Base-by-base conservation (phyloP, 2,113 vertebrate species). In the Oxyruncus cristatus region DNA sequence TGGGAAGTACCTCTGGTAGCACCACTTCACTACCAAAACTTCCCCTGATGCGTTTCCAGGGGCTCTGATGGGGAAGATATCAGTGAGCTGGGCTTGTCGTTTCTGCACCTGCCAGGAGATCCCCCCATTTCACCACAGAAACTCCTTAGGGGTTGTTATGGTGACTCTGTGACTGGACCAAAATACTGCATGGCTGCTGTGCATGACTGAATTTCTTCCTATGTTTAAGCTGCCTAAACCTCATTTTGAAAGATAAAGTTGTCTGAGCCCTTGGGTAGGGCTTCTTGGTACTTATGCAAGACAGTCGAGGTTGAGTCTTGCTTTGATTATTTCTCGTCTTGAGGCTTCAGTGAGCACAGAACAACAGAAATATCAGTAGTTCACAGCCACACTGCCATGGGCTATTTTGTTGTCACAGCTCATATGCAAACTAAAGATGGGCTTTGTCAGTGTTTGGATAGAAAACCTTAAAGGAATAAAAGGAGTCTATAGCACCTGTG, bases 351-450 rank as follows among this genome's bases (percentile, higher is more conserved):
- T 49, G 77, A 86, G 32, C 21, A 35, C 14, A 65, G 91, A 88
- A 89, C 71, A 92, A 87, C 78, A 80, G 70, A 94, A 95, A 68
- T 86, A 94, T 32, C 85, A 67, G 77, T 49, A 93, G 86, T 94
- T 83, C 84, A 84, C 68, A 95, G 81, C 66, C 72, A 75, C 37
- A 7, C 14, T 71, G 94, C 94, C 86, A 33, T 1, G 6, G 67
- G 91, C 67, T 68, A 42, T 74, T 0, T 1, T 50, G 50, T 61
- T 96, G 96, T 92, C 96, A 92, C 87, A 92, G 88, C 87, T 90
- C 44, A 93, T 94, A 91, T 95, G 78, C 35, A 53, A 95, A 94
- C 61, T 41, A 75, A 82, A 93, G 70, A 67, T 76, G 44, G 73
- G 35, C n/a, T 94, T 81, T 85, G 56, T 72, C 91, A 73, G 37